Conservation (phyloP, 2,113 vertebrate genomes). For the Chaetops frenatus region DNA sequence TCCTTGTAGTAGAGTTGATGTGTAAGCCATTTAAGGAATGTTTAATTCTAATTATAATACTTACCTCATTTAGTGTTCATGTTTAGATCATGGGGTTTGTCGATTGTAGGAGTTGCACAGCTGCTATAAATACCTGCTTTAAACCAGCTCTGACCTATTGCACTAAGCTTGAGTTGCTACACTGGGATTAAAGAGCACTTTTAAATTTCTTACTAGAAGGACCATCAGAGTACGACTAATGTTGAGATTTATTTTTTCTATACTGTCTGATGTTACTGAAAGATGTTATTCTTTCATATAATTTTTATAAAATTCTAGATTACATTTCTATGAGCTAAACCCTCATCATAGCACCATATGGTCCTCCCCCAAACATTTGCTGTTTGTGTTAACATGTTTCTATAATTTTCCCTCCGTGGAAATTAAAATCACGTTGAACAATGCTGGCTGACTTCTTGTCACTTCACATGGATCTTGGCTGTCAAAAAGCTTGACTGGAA, state of each 20-base stretch:
- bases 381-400: conserved; percentile 19
- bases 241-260: conserved; percentile 57
- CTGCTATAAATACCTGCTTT: conserved; percentile 14
- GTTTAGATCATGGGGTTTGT: neutral
- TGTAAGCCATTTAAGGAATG: neutral
- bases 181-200: conserved; percentile 51
- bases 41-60: neutral
- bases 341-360: neutral
- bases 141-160: neutral
- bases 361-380: neutral
- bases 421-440: conserved; percentile 48
- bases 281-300: conserved; percentile 20
- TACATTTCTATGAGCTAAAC: conserved; percentile 24
- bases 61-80: conserved; percentile 10
- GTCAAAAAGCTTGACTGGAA: neutral
- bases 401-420: neutral
- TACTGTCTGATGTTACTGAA: conserved; percentile 11
- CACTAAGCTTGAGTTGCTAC: conserved; percentile 40
- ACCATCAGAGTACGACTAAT: conserved; percentile 3
- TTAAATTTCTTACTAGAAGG: conserved; percentile 25
- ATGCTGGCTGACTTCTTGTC: neutral
- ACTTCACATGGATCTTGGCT: neutral
- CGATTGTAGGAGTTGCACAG: conserved; percentile 4
- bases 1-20: neutral
- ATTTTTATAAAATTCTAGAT: conserved; percentile 43